Conservation (phyloP, 2,888 invertebrate genomes). For the Cerastoderma edule region DNA sequence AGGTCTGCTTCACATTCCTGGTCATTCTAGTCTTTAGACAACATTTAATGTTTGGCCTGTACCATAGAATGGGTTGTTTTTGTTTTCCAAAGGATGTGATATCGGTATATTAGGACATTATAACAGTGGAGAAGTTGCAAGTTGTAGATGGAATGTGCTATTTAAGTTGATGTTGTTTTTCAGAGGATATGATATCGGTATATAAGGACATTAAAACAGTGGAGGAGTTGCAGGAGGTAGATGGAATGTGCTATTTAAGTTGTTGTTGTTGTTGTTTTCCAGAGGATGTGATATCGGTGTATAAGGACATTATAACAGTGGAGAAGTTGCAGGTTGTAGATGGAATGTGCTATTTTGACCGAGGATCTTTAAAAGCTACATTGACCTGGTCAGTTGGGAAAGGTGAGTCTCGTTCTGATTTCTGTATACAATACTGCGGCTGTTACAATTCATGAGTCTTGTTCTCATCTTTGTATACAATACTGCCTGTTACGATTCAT, state of each 20-base stretch:
- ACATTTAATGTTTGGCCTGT: no score
- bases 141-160: conserved; percentile 40
- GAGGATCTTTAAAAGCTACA: conserved; percentile 48
- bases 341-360: conserved; percentile 47
- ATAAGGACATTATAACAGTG: conserved; percentile 46
- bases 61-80: no score
- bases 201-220: conserved; percentile 32
- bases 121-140: conserved; percentile 36
- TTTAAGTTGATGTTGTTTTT: conserved; percentile 48
- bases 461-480: no score
- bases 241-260: conserved; percentile 44
- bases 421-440: no score
- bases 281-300: conserved; percentile 45
- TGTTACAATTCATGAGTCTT: no score
- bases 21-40: no score
- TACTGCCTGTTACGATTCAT: no score
- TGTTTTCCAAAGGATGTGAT: conserved; percentile 37
- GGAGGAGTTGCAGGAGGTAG: conserved; percentile 24
- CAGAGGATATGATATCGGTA: conserved; percentile 44
- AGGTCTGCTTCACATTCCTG: no score
- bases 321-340: conserved; percentile 36
- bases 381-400: conserved; percentile 47
- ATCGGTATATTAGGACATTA: conserved; percentile 47
- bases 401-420: conserved; percentile 41
- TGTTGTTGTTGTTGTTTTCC: conserved; percentile 15